Base-by-base conservation (phyloP, 2,888 invertebrate species). In the Diarsia dahlii region DNA sequence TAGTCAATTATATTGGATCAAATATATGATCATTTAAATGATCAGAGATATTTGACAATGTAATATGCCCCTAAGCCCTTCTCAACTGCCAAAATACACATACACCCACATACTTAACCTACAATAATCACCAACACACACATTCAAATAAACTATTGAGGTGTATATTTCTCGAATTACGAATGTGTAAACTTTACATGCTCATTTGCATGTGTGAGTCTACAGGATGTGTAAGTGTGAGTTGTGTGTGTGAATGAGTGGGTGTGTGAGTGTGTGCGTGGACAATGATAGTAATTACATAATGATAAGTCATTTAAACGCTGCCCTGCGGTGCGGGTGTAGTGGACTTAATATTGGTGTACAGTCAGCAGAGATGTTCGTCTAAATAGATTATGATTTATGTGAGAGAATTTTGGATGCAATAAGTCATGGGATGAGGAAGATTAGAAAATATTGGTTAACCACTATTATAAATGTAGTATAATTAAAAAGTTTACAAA, bases 211-310 rank as follows among this genome's bases (percentile, higher is more conserved):
- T 82, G 75, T 80, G 80, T 79, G 46, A 23, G 69, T 71, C 15
- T 39, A 34, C 67, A 60, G 34, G n/a, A 13, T 68, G 46, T 64
- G 12, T 13, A 18, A 48, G 79, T 81, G 45, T 78, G 64, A 45
- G 77, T 68, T 78, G 74, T 79, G 71, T 80, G 72, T 84, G 18
- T 80, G 82, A 84, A 79, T 87, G 78, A 81, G 68, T 75, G 75
- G 39, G 67, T 78, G 74, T 78, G 74, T 78, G n/a, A 46, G 52
- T 82, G 82, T 91, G 91, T 92, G 91, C 86, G 90, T 74, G 91
- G 90, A 95, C 96, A 96, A 96, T 96, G 94, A 96, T 96, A 95
- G 95, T 96, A 96, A 96, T 96, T 96, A 96, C 95, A 93, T 96
- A 96, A 96, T 96, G 96, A 96, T 96, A 95, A 96, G 96, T 93